Evolutionary conservation across 2,113 vertebrate genomes (phyloP), one percentile per base, ranked within the genome.

Genomic region (Circaetus gallicus): DNA sequence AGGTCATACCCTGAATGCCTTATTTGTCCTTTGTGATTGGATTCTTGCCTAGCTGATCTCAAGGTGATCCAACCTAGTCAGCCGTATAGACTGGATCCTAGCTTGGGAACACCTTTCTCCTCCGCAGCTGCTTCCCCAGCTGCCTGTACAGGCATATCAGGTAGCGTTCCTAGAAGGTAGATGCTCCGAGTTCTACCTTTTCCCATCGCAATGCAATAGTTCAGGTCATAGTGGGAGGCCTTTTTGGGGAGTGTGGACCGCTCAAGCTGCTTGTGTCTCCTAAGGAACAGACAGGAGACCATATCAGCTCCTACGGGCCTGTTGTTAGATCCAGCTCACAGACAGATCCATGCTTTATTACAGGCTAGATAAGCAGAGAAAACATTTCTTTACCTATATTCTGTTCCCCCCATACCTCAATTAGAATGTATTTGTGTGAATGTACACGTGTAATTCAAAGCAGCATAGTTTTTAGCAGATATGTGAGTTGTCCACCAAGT

Each of bases 401-500:
- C 50, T 55, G 24, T 47, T 45, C 11, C 21, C 18, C 28, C 22
- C 3, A 2, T 34, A 4, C 62, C n/a, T 72, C 66, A 17, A 0
- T 16, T 24, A 29, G 31, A 31, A 45, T 28, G 25, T 28, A 5
- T 36, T 52, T 25, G 20, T 61, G 45, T 9, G 45, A 38, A 7
- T 4, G 26, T 17, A 19, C 34, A 42, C 15, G 3, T 0, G 0
- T 18, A 9, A 6, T 52, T 59, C n/a, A 50, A 13, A 53, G 76
- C 80, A 86, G n/a, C 0, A 0, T 6, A 42, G 58, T 25, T 82
- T 45, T 56, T 5, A 24, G 47, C 59, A 47, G 62, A 7, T 53
- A 3, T 0, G 0, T 25, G 21, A 45, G 6, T 9, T 80, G 67
- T 58, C 52, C 10, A 7, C 55, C 4, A 2, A 31, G 53, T 59